phyloP scores from a whole-genome alignment of 1,140 invertebrate genomes.

The Planococcus citri region DNA sequence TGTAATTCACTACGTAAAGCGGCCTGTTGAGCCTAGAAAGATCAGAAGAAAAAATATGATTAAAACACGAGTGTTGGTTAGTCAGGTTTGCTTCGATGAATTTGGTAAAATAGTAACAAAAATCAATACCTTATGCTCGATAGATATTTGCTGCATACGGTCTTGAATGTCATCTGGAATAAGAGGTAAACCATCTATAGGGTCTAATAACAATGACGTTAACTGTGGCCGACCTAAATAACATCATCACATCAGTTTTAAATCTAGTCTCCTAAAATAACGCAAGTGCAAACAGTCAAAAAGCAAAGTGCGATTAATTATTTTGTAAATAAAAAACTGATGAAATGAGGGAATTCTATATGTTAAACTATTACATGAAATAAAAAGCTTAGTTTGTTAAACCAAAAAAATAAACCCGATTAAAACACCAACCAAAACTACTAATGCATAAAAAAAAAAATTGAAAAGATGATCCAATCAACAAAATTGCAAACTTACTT shows the following conservation, averaged over 20 bases:
- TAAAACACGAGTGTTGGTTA: too few species aligned
- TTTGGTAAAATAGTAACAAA: not conserved
- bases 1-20: conserved; percentile 53
- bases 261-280: not conserved
- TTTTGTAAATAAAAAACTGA: too few species aligned
- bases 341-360: too few species aligned
- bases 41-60: conserved; percentile 8
- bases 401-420: too few species aligned
- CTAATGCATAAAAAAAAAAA: too few species aligned
- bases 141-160: conserved; percentile 62
- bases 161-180: conserved; percentile 64
- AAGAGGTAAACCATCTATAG: conserved; percentile 67
- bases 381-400: too few species aligned
- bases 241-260: not conserved
- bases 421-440: too few species aligned
- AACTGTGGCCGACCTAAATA: conserved; percentile 13
- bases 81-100: too few species aligned
- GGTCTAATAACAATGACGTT: conserved; percentile 33
- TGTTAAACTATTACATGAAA: too few species aligned
- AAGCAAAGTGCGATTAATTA: too few species aligned
- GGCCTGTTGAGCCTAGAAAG: conserved; percentile 50
- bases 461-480: too few species aligned
- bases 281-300: too few species aligned
- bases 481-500: not conserved
- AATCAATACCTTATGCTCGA: conserved; percentile 54